These are phyloP conservation scores for Chiloscyllium plagiosum DNA, from an alignment of 2,113 vertebrate genomes.

Conservation along the genomic window DNA sequence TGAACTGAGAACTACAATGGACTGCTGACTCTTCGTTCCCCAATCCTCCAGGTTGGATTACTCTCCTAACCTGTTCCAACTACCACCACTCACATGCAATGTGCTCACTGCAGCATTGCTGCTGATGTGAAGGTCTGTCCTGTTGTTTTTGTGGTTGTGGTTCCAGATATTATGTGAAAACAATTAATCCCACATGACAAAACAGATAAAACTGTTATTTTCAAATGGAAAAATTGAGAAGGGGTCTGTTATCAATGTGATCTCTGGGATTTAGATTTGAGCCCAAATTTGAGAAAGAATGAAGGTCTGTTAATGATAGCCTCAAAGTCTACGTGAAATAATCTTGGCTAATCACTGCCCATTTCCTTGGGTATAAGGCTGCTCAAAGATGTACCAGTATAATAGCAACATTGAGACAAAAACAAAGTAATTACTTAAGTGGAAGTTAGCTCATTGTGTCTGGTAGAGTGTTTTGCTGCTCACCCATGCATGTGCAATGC, in stretches of 20 bases:
- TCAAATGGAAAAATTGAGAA: neutral
- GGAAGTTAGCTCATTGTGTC: neutral
- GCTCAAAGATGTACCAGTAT: neutral
- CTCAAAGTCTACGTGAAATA: neutral
- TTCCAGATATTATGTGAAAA: neutral
- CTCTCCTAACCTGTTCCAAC: no score
- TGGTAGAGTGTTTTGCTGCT: neutral
- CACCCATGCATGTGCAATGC: neutral
- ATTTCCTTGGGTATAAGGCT: neutral
- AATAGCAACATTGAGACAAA: neutral
- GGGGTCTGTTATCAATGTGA: neutral
- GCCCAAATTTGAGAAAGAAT: neutral
- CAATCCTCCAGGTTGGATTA: no score
- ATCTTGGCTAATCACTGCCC: neutral
- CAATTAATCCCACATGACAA: neutral
- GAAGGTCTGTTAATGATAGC: neutral
- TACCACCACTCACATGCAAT: neutral
- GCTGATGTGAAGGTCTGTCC: no score
- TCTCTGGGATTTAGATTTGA: neutral
- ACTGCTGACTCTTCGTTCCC: no score
- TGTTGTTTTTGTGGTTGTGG: neutral
- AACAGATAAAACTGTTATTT: neutral
- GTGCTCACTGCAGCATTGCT: no score
- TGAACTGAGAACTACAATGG: no score
- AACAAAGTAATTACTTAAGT: neutral